These are phyloP conservation scores for Semicossyphus pulcher DNA, from an alignment of 2,113 vertebrate genomes.

Conservation along the genomic window DNA sequence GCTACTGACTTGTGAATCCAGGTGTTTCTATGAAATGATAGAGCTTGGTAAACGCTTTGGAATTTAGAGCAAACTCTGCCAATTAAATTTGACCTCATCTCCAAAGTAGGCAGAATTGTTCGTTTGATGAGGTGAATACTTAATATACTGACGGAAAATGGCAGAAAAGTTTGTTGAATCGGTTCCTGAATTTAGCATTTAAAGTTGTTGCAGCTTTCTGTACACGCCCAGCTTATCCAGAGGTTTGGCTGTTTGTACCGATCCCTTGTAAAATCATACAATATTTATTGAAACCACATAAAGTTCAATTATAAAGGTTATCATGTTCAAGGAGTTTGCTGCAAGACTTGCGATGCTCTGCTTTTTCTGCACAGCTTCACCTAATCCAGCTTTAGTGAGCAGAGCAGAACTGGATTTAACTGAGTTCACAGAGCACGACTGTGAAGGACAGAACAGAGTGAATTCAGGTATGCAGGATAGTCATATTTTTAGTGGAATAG, in stretches of 20 bases:
- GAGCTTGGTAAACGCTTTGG: conserved; percentile 1
- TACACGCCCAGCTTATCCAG: neutral
- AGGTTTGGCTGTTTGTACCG: neutral
- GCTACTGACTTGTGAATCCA: conserved; percentile 34
- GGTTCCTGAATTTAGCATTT: neutral
- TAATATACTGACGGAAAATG: conserved; percentile 15
- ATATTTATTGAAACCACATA: neutral
- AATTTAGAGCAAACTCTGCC: conserved; percentile 22
- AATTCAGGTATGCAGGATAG: conserved; percentile 27
- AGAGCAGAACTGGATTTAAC: conserved; percentile 37
- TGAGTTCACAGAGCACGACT: conserved; percentile 11
- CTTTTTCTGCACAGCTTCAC: conserved; percentile 26
- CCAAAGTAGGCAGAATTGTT: neutral
- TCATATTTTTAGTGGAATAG: neutral
- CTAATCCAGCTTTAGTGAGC: conserved; percentile 50
- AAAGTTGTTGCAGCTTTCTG: neutral
- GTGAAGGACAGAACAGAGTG: conserved; percentile 24
- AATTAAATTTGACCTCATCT: conserved; percentile 31
- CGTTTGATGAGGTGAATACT: neutral
- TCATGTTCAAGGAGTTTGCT: conserved; percentile 10
- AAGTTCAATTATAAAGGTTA: conserved; percentile 5
- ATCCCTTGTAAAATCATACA: neutral
- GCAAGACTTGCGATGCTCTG: conserved; percentile 14
- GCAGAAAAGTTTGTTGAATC: neutral
- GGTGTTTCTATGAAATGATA: conserved; percentile 49